Conservation (phyloP, 1,140 invertebrate species). For the Euglossa dilemma region DNA sequence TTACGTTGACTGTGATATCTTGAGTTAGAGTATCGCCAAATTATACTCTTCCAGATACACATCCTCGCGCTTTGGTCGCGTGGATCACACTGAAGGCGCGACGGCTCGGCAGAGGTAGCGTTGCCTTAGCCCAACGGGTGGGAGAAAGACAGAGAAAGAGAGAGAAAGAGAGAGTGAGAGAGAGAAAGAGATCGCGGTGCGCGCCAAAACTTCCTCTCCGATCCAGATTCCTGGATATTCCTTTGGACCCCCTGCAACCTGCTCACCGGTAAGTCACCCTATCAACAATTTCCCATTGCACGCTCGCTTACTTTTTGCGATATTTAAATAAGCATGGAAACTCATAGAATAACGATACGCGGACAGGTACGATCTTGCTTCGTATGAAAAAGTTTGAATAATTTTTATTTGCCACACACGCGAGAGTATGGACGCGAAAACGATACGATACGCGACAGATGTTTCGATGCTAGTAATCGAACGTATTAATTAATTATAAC, state of each 20-base stretch:
- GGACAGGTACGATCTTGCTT: background rate
- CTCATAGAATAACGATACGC: too few relatives aligned
- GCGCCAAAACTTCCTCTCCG: conserved; percentile 45
- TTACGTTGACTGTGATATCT: background rate
- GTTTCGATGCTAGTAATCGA: background rate
- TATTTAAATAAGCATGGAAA: background rate
- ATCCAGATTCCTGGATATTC: background rate
- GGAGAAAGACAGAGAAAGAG: conserved; percentile 35
- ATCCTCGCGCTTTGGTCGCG: conserved; percentile 57
- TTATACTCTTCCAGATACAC: background rate
- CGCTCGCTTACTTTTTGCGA: background rate
- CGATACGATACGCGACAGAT: background rate
- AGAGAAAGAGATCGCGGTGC: conserved; percentile 36
- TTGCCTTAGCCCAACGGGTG: conserved; percentile 13
- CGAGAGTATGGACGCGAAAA: background rate
- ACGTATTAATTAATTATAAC: background rate
- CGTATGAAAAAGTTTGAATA: background rate
- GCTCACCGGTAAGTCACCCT: background rate
- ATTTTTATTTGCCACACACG: background rate
- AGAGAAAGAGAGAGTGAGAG: conserved; percentile 33
- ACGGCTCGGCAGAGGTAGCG: conserved; percentile 31
- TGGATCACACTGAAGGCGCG: conserved; percentile 58
- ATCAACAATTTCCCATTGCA: background rate
- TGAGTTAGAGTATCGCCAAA: background rate
- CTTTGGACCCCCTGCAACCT: background rate